Conservation (phyloP, 2,888 invertebrate species). For the Caenorhabditis sp. region DNA sequence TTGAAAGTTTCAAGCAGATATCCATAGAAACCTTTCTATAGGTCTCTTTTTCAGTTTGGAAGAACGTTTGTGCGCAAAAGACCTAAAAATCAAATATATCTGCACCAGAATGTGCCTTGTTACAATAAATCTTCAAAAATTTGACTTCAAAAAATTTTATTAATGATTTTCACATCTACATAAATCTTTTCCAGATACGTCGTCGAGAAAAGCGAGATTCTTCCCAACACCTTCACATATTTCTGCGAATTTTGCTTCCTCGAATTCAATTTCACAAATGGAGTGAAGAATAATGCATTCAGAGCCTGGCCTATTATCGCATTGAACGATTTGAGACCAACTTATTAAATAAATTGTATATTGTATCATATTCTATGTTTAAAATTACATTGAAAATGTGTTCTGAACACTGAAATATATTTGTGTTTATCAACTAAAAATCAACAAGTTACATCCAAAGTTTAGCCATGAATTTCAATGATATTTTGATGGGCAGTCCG, state of each 20-base stretch:
- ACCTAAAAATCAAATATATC: too few relatives aligned
- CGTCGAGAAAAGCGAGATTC: conserved; percentile 60
- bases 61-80: too few relatives aligned
- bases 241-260: conserved; percentile 65
- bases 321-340: neutral
- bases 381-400: too few relatives aligned
- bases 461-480: neutral
- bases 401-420: too few relatives aligned
- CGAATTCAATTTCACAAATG: conserved; percentile 48
- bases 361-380: too few relatives aligned
- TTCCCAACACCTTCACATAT: conserved; percentile 60
- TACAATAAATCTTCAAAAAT: neutral
- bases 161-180: conserved; percentile 25
- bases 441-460: too few relatives aligned
- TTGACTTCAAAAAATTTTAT: neutral
- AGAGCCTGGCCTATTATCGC: conserved; percentile 37
- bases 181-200: conserved; percentile 43
- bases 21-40: too few relatives aligned
- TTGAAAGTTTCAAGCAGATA: too few relatives aligned
- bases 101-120: too few relatives aligned
- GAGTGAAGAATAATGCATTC: conserved; percentile 43
- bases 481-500: neutral
- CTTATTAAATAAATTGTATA: too few relatives aligned
- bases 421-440: too few relatives aligned
- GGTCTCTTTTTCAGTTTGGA: too few relatives aligned